Evolutionary conservation across 2,113 vertebrate species (phyloP).

Genomic region (Centropus bengalensis): DNA sequence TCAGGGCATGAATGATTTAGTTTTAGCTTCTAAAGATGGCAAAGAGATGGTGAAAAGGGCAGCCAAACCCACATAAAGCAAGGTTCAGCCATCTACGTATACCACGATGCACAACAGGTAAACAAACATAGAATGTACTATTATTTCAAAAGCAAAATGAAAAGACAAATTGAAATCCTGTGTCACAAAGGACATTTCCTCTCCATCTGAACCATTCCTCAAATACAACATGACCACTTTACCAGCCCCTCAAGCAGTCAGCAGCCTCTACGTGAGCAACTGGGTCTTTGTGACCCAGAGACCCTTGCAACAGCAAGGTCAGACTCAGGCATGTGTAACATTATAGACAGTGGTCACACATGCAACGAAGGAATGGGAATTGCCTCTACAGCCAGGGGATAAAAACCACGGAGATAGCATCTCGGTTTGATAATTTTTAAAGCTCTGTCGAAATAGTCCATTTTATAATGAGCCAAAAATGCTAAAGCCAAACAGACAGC

Average conservation of each 20-base stretch:
- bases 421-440: conserved; percentile 24
- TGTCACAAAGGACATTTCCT: neutral
- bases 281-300: neutral
- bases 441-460: neutral
- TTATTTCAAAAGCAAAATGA: neutral
- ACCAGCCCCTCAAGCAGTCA: neutral
- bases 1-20: neutral
- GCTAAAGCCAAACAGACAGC: neutral
- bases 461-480: neutral
- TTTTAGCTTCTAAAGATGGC: neutral
- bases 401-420: neutral
- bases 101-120: neutral
- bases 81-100: neutral
- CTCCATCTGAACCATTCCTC: neutral
- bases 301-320: neutral
- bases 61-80: too few relatives aligned
- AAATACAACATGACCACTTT: neutral
- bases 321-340: neutral
- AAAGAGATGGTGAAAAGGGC: neutral
- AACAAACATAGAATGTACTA: neutral
- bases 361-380: neutral
- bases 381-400: neutral
- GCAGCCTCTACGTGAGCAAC: neutral
- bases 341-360: conserved; percentile 30
- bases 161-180: neutral